Evolutionary conservation across 2,113 vertebrate genomes (phyloP).

Genomic region (Phainopepla nitens): DNA sequence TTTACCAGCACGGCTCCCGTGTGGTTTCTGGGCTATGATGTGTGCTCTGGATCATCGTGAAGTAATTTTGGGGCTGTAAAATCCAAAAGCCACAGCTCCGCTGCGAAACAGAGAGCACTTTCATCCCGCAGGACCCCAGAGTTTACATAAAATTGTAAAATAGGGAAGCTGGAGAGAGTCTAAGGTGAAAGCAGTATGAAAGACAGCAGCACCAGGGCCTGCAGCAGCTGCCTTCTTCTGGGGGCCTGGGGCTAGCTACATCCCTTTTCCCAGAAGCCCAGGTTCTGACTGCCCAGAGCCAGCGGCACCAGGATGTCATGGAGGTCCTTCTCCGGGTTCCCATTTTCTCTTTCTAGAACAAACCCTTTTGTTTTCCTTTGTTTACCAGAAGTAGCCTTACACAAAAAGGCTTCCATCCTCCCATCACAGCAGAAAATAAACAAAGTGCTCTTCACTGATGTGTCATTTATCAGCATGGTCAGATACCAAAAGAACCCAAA

Average conservation of each 20-base stretch:
- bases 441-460: neutral
- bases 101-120: conserved; percentile 61
- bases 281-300: neutral
- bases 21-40: conserved; percentile 68
- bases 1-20: conserved; percentile 53
- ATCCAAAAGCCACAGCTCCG: conserved; percentile 65
- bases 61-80: conserved; percentile 67
- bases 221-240: neutral
- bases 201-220: neutral
- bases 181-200: neutral
- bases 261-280: neutral
- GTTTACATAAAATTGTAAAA: conserved; percentile 46
- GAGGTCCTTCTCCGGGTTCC: rapidly evolving
- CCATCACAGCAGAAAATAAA: neutral
- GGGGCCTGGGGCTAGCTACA: neutral
- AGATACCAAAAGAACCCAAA: neutral
- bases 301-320: neutral
- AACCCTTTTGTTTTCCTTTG: neutral
- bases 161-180: conserved; percentile 54
- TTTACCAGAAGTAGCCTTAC: neutral
- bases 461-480: neutral
- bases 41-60: conserved; percentile 70
- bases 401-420: neutral
- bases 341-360: neutral
- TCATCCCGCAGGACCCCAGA: conserved; percentile 55